These are phyloP conservation scores for Hydrotaea cyrtoneurina DNA, from an alignment of 2,888 invertebrate species.

Conservation along the genomic window DNA sequence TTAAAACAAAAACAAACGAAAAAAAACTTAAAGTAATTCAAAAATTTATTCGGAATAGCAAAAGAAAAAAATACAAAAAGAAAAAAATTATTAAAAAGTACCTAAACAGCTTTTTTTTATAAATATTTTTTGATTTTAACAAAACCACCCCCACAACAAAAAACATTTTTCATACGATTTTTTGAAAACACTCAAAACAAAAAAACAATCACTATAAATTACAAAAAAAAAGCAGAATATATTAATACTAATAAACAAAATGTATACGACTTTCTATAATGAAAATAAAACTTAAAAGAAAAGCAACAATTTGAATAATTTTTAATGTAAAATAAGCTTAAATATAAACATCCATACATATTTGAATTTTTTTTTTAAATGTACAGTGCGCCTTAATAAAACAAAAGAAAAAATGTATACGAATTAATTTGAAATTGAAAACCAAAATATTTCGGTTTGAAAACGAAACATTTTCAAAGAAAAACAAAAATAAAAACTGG, in stretches of 20 bases:
- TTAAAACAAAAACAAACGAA: no score
- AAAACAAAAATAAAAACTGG: constrained; percentile 5
- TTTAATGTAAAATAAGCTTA: constrained; percentile 68
- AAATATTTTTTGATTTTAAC: constrained; percentile 24
- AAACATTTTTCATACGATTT: constrained; percentile 33
- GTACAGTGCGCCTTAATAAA: constrained; percentile 66
- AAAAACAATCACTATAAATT: constrained; percentile 55
- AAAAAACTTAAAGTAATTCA: constrained; percentile 39
- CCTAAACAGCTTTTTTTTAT: constrained; percentile 59
- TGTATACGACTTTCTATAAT: constrained; percentile 77
- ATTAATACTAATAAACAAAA: constrained; percentile 74
- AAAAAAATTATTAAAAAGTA: constrained; percentile 57
- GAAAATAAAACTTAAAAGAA: constrained; percentile 55
- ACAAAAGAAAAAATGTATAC: constrained; percentile 61
- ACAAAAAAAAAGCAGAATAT: constrained; percentile 29
- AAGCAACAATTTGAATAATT: constrained; percentile 56
- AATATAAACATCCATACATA: constrained; percentile 46
- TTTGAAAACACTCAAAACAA: constrained; percentile 1
- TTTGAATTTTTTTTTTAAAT: constrained; percentile 56
- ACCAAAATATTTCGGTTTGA: constrained; percentile 23
- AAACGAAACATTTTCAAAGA: constrained; percentile 23
- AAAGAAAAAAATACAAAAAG: constrained; percentile 27
- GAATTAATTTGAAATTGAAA: constrained; percentile 63
- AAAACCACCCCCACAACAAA: constrained; percentile 1
- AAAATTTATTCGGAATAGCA: constrained; percentile 48